These are phyloP conservation scores for Sebastolobus altivelis DNA, from an alignment of 2,797 vertebrate species.

Conservation along the genomic window DNA sequence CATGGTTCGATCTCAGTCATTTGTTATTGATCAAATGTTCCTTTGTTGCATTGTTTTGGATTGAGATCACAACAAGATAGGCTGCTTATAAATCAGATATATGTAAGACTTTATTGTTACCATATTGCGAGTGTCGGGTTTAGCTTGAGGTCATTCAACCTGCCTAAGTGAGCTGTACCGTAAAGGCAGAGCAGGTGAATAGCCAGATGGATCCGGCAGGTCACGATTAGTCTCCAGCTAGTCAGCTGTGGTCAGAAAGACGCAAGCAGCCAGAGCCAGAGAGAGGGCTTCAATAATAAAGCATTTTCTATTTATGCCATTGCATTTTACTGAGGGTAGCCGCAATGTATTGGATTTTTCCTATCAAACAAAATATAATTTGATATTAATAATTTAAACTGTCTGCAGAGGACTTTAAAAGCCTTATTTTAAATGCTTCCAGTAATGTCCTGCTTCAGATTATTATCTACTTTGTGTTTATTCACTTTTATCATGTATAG, in stretches of 20 bases:
- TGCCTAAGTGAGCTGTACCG: slow-evolving; percentile 19
- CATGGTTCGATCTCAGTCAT: background rate
- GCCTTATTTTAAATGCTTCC: background rate
- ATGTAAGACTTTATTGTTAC: background rate
- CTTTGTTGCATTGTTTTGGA: slow-evolving; percentile 15
- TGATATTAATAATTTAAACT: background rate
- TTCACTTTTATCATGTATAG: background rate
- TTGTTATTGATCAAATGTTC: slow-evolving; percentile 13
- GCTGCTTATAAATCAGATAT: slow-evolving; percentile 15
- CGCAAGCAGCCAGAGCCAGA: background rate
- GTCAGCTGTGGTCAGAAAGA: slow-evolving; percentile 20
- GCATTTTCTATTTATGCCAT: background rate
- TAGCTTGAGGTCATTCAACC: slow-evolving; percentile 29
- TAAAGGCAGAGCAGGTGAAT: slow-evolving; percentile 65
- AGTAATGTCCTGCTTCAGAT: background rate
- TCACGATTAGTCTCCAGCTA: slow-evolving; percentile 29
- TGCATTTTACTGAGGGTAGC: background rate
- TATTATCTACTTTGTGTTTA: background rate
- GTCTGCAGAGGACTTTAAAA: background rate
- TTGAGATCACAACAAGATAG: background rate
- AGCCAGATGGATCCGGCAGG: slow-evolving; percentile 70
- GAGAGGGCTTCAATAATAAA: background rate
- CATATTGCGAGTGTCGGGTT: slow-evolving; percentile 12
- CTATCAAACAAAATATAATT: background rate
- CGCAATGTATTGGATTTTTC: background rate